phyloP scores from a whole-genome alignment of 1,140 invertebrate genomes.

The Pemphigus obesinymphae region DNA sequence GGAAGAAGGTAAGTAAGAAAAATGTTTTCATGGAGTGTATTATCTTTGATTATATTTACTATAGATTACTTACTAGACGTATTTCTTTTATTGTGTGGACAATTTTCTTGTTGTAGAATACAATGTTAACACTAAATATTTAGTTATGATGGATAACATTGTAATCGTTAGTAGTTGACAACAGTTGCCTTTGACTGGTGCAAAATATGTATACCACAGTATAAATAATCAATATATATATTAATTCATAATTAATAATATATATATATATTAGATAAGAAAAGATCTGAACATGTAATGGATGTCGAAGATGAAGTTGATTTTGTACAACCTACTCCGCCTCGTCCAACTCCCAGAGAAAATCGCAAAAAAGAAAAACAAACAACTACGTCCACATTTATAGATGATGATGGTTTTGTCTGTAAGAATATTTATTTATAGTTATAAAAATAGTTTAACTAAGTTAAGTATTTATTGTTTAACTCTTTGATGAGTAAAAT shows the following conservation, averaged over 20 bases:
- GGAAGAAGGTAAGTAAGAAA: constrained; percentile 40
- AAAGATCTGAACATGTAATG: constrained; percentile 4
- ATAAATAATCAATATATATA: too few relatives aligned
- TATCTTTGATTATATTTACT: neutral
- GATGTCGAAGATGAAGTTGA: constrained; percentile 18
- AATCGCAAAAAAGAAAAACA: constrained; percentile 33
- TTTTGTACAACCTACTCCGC: constrained; percentile 24
- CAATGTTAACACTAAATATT: too few relatives aligned
- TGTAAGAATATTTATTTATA: neutral
- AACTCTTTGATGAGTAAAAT: too few relatives aligned
- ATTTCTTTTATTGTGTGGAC: too few relatives aligned
- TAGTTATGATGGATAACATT: too few relatives aligned
- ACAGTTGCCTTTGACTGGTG: too few relatives aligned
- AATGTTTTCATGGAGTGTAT: neutral
- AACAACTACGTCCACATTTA: neutral
- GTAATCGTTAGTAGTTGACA: too few relatives aligned
- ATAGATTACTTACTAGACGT: neutral
- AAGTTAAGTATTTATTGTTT: neutral
- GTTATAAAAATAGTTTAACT: neutral
- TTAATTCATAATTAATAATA: neutral
- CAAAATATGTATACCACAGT: too few relatives aligned
- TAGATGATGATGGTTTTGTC: constrained; percentile 35
- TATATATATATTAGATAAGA: constrained; percentile 27
- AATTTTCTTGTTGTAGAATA: too few relatives aligned
- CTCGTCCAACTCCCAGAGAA: constrained; percentile 10